Base-by-base conservation (phyloP, 1,140 invertebrate genomes). In the Pseudoatta argentina region DNA sequence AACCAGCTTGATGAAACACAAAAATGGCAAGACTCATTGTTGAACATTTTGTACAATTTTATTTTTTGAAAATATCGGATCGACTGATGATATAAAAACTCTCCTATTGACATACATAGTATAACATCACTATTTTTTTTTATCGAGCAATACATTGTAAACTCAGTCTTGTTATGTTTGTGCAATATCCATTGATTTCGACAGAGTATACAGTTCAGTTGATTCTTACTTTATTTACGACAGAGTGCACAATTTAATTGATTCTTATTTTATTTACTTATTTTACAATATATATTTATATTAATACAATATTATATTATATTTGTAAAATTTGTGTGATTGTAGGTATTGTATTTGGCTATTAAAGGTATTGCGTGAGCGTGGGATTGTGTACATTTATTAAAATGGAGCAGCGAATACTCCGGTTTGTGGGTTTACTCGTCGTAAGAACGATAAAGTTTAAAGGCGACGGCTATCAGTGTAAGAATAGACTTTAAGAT, bases 401-500 rank as follows among this genome's bases (percentile, higher is more conserved):
- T 55, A 69, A 66, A 83, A 21, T 34, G 51, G 18, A 81, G 24
- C 30, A 59, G 67, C 85, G 30, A 77, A 76, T 86, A 57, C 67
- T 88, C 61, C 64, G n/a, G 53, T 86, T 61, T 63, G 16, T 87
- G 57, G 27, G 10, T 87, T 72, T 64, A 77, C 21, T 85, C 77
- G 85, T 73, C 51, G 72, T 53, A 53, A 34, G 14, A 85, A 34
- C 21, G 44, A 86, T 86, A 88, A 67, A 48, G 44, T 79, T 73
- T 77, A 69, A 55, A 73, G 57, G 2, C 12, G 75, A 89, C 71
- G 83, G 75, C 57, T 89, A 77, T 72, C 69, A 55, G 59, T 85
- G 55, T 88, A 51, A 85, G 78, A 86, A 48, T 59, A 79, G 57
- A 39, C 30, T 51, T 51, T 76, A 76, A 67, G 55, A 88, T 55